A percentile compares a stretch with the other conserved stretches of the same genome.
Conservation (phyloP, 2,113 vertebrate species). For the Microcebus ravelobensis region DNA sequence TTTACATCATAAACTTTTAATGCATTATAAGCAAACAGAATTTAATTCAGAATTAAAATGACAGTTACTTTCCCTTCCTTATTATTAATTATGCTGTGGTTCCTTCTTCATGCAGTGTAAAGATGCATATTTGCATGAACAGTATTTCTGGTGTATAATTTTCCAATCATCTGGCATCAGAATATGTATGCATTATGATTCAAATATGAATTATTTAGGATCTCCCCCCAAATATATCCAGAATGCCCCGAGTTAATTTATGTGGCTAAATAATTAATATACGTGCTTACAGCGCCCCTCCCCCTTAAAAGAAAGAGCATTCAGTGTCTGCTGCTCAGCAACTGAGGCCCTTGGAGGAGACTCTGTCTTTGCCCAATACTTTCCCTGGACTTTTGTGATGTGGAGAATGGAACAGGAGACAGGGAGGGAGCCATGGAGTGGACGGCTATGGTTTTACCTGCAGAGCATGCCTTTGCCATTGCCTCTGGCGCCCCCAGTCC, state of each 20-base stretch:
- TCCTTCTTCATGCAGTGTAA: background rate
- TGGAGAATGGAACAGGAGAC: background rate
- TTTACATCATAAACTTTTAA: background rate
- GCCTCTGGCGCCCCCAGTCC: background rate
- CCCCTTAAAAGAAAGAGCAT: background rate
- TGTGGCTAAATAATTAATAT: background rate
- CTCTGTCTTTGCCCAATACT: background rate
- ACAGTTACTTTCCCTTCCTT: background rate
- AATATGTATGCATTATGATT: background rate
- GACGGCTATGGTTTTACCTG: background rate
- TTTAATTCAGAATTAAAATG: background rate
- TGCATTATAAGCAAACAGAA: background rate
- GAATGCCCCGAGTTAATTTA: background rate
- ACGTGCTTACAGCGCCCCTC: background rate
- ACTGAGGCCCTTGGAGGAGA: background rate
- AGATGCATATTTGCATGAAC: background rate
- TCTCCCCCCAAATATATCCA: background rate
- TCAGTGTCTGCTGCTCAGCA: background rate
- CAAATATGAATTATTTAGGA: constrained; percentile 41
- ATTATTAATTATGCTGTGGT: background rate
- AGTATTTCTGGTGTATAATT: constrained; percentile 33
- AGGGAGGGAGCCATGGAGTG: background rate
- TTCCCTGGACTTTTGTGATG: background rate
- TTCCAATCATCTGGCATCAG: background rate
- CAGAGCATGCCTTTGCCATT: background rate